Evolutionary conservation across 2,888 invertebrate species (phyloP).

Genomic region (Parascotia fuliginaria): DNA sequence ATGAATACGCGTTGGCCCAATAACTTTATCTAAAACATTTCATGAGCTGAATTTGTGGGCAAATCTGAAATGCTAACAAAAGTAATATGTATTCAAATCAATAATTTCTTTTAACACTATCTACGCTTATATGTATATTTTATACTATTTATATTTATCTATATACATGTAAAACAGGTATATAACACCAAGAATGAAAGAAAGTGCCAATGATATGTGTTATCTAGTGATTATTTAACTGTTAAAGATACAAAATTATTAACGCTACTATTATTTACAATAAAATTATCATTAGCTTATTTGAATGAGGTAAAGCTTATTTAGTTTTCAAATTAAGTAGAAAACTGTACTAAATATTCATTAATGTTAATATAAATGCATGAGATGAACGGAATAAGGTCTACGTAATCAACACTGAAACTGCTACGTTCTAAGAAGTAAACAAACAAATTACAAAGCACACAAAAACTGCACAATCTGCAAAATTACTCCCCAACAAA

Average conservation of each 20-base stretch:
- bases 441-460: not conserved
- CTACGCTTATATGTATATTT: conserved; percentile 52
- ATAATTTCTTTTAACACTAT: conserved; percentile 55
- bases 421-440: not conserved
- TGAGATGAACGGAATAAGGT: not conserved
- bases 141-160: conserved; percentile 44
- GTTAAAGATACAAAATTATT: conserved; percentile 74
- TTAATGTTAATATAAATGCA: not conserved
- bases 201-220: conserved; percentile 83
- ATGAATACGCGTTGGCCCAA: conserved; percentile 12
- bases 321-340: conserved; percentile 14
- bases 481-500: conserved; percentile 7
- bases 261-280: conserved; percentile 69
- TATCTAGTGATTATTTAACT: conserved; percentile 69
- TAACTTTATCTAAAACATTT: conserved; percentile 8
- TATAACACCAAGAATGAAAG: conserved; percentile 80
- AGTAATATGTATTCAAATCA: conserved; percentile 33
- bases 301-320: conserved; percentile 40
- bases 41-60: conserved; percentile 6
- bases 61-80: conserved; percentile 17
- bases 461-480: conserved; percentile 5
- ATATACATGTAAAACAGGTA: conserved; percentile 66
- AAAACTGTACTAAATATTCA: not conserved
- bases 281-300: conserved; percentile 51
- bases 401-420: not conserved